Conservation (phyloP, 2,888 invertebrate genomes). For the Prenolepis imparis region DNA sequence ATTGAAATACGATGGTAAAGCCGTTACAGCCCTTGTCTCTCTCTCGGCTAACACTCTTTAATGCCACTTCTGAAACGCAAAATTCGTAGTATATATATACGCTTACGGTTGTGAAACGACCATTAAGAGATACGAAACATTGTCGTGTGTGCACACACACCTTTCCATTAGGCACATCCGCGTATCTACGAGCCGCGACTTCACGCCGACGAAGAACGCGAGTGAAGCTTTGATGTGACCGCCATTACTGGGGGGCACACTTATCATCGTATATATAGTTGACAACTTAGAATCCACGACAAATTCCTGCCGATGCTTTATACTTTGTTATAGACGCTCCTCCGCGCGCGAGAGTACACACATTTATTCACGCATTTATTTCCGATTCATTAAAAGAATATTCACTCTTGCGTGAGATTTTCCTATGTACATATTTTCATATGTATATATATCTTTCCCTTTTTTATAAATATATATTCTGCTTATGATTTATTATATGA, state of each 20-base stretch:
- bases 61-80: slow-evolving; percentile 34
- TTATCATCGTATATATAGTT: slow-evolving; percentile 80
- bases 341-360: background rate
- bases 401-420: background rate
- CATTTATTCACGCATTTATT: background rate
- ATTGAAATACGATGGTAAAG: slow-evolving; percentile 40
- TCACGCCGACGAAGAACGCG: slow-evolving; percentile 75
- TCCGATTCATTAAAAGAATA: slow-evolving; percentile 12
- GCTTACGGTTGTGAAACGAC: slow-evolving; percentile 75
- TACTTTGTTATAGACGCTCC: slow-evolving; percentile 19
- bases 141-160: slow-evolving; percentile 74
- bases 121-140: slow-evolving; percentile 77
- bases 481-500: background rate
- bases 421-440: background rate
- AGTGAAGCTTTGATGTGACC: slow-evolving; percentile 84
- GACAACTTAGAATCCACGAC: slow-evolving; percentile 48
- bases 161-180: slow-evolving; percentile 80
- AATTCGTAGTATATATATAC: slow-evolving; percentile 34
- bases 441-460: background rate
- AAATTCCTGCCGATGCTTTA: slow-evolving; percentile 56
- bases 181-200: slow-evolving; percentile 82
- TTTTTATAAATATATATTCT: background rate
- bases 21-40: background rate
- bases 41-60: background rate
- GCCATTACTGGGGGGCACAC: slow-evolving; percentile 84